Conservation (phyloP, 2,797 vertebrate genomes). For the Falco biarmicus region DNA sequence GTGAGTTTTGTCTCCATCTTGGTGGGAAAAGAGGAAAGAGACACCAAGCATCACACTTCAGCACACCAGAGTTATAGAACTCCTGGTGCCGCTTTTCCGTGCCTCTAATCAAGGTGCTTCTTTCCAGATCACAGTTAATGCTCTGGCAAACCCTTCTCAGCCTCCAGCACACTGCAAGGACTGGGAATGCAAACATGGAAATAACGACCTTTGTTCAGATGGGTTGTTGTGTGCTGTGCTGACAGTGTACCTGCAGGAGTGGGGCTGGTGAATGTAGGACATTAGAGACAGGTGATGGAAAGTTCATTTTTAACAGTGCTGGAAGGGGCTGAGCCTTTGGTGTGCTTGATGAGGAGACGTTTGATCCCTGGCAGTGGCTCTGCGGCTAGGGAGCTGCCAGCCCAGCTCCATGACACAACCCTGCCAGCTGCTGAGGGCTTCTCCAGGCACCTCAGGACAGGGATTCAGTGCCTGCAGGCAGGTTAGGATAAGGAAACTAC, state of each 20-base stretch:
- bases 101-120: constrained; percentile 64
- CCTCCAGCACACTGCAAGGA: not conserved
- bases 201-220: not conserved
- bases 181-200: not conserved
- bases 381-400: not conserved
- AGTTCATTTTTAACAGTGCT: not conserved
- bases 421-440: not conserved
- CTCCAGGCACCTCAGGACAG: not conserved
- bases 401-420: not conserved
- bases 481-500: not conserved
- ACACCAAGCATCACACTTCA: not conserved
- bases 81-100: constrained; percentile 10
- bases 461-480: not conserved
- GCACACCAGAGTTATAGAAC: not conserved
- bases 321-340: not conserved
- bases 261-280: not conserved
- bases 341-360: not conserved
- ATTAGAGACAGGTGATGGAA: not conserved
- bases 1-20: constrained; percentile 52
- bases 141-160: constrained; percentile 1
- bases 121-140: constrained; percentile 13
- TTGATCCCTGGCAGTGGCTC: not conserved
- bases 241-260: not conserved
- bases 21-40: constrained; percentile 41
- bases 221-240: not conserved